Base-by-base conservation (phyloP, 2,113 vertebrate species). In the Nothoprocta pentlandii region DNA sequence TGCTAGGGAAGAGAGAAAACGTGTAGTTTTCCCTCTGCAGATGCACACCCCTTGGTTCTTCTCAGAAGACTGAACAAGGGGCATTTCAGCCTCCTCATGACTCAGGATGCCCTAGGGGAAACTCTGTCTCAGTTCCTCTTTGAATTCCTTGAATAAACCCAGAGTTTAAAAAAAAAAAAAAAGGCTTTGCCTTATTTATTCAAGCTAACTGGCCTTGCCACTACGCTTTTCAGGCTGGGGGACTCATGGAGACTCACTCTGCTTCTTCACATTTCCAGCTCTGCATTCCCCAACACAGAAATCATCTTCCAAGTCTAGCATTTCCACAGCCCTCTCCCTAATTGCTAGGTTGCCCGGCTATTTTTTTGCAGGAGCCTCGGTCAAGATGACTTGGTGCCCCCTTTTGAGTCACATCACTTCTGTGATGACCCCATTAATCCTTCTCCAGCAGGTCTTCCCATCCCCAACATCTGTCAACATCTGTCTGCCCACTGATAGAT, bases 211-310 rank as follows among this genome's bases (percentile, higher is more conserved):
- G 2, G 3, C 7, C n/a, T 73, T 79, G 0, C 15, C 15, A 8
- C 46, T 3, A 1, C 10, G 53, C 46, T 62, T 32, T 51, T 21
- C n/a, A 54, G 17, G 16, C 4, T 10, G 5, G 10, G 0, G 0
- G 4, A 56, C 82, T 80, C 59, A 25, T 19, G 22, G 49, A 71
- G 21, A 10, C 6, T 88, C 34, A 26, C 12, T 16, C n/a, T 66
- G 63, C 7, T 23, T 34, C 49, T 80, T 49, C 34, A 11, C 22
- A 36, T 36, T 74, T 94, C 41, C 41, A 77, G 4, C 13, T 39
- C 46, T 16, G 26, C 0, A 0, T 1, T 1, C 15, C 12, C 12
- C 56, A 32, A 41, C 20, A 34, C 5, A 7, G 39, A 67, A 74
- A 22, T 1, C 21, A 34, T 49, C 32, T 46, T 49, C 20, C 44